Evolutionary conservation across 2,888 invertebrate species (phyloP), one percentile per base, ranked within the genome.

Genomic region (Allacma fusca): DNA sequence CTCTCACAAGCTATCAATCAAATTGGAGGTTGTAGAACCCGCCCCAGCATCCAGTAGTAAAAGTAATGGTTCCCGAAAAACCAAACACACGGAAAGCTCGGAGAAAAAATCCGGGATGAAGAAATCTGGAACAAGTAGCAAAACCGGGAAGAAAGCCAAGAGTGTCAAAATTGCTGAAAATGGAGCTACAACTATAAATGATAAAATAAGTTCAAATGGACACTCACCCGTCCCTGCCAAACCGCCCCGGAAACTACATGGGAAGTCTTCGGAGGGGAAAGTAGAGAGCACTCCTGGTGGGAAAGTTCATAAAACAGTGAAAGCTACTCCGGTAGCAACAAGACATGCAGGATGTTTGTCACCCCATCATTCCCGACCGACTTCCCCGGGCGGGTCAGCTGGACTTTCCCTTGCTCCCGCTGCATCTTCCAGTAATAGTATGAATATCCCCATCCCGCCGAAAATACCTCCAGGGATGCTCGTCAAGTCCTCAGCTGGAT

Each of bases 311-410:
- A 83, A 81, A 82, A 76, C 80, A 21, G 70, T 75, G 19, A 82
- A 82, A 80, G 79, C 79, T 70, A 78, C 83, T 57, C 80, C 81
- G 29, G 82, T 80, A 13, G 82, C 82, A 34, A 79, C 81, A 21
- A 80, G 83, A 34, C 83, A 83, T 68, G 82, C 82, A n/a, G 80
- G 80, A 62, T 83, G 83, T 73, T 76, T 83, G 29, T 83, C 83
- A 26, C 83, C 83, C 1, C 82, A 79, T 71, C 80, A 80, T 44
- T 82, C 82, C 24, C 73, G 83, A 70, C 83, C 83, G 13, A 77
- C 81, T 29, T 81, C 81, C 43, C 81, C 81, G 26, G 80, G n/a
- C n/a, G n/a, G 80, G 4, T 5, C 34, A 26, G 40, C n/a, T 24
- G 29, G 19, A 44, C 19, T n/a, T 9, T 16, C 57, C 21, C 28